Evolutionary conservation across 2,113 vertebrate species (phyloP), one percentile per base, ranked within the genome.

Genomic region (Callithrix jacchus): DNA sequence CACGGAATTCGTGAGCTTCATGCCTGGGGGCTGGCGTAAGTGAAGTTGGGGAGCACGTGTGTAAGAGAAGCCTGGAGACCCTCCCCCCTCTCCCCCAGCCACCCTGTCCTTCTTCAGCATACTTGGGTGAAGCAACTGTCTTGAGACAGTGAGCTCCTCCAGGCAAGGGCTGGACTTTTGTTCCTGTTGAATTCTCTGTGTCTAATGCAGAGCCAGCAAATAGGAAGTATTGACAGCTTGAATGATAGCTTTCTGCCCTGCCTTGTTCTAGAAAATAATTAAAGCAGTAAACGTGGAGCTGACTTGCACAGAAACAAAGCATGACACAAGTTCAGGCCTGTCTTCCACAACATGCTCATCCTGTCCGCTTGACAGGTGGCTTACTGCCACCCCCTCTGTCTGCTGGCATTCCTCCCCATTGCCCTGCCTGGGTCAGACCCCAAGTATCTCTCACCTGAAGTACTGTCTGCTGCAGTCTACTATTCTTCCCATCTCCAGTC

Each of bases 91-190:
- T 0, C 74, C 42, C n/a, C n/a, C 58, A 52, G 47, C 35, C 21
- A 27, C n/a, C 3, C 27, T 13, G 14, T 9, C n/a, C 40, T 13
- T 52, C 35, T 30, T 12, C 17, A 47, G 73, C 18, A 1, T 3
- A 56, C n/a, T 58, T n/a, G n/a, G 30, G 18, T 11, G 27, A 93
- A 58, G 73, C 76, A 3, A 17, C 49, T 14, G 1, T 17, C 37
- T 45, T 32, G 42, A 71, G 82, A 35, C 25, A 8, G 3, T 32
- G 40, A 64, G 68, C 25, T 56, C 7, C 23, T 82, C 35, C 58
- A 47, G 61, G n/a, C 32, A 0, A 0, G 0, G n/a, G n/a, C 81
- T n/a, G 66, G 47, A 17, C 47, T 89, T 89, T 47, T 0, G 0
- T 52, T 88, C 11, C 4, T 23, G 0, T 14, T 40, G 61, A 45